These are phyloP conservation scores for Typhlichthys eigenmanni DNA, from an alignment of 2,797 vertebrate genomes.

Conservation along the genomic window DNA sequence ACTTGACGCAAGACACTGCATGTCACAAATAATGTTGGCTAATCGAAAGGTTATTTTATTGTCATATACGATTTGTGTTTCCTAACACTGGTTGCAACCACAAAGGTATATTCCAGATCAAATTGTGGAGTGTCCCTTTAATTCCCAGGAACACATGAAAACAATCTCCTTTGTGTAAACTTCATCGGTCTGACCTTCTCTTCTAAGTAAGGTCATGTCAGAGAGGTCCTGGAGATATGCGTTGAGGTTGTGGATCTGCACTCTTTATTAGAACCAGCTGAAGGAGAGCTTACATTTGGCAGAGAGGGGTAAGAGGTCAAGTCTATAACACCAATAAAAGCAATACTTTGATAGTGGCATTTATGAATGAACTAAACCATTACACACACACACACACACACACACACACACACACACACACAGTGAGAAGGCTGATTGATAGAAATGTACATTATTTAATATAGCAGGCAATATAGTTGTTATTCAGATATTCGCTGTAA, in stretches of 20 bases:
- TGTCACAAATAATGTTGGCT: too few species aligned
- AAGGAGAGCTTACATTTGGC: conserved; percentile 79
- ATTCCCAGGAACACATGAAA: background rate
- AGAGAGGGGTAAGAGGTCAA: conserved; percentile 84
- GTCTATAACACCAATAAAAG: conserved; percentile 88
- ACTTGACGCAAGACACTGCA: too few species aligned
- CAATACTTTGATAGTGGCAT: conserved; percentile 92
- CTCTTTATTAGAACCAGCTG: conserved; percentile 95
- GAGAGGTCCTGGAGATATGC: conserved; percentile 54
- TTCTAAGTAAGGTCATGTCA: conserved; percentile 56
- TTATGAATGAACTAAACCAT: conserved; percentile 88
- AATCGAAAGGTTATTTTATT: too few species aligned
- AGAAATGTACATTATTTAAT: background rate
- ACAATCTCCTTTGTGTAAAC: conserved; percentile 26
- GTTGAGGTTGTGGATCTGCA: conserved; percentile 72
- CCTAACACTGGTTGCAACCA: background rate
- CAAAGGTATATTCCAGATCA: too few species aligned
- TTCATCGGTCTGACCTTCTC: conserved; percentile 48
- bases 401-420: conserved; percentile 13
- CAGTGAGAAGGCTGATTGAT: background rate
- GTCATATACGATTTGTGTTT: background rate
- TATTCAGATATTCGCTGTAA: too few species aligned
- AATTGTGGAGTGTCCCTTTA: too few species aligned
- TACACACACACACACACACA: conserved; percentile 48
- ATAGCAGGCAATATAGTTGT: too few species aligned